Evolutionary conservation across 2,113 vertebrate genomes (phyloP).

Genomic region (Cygnus atratus): DNA sequence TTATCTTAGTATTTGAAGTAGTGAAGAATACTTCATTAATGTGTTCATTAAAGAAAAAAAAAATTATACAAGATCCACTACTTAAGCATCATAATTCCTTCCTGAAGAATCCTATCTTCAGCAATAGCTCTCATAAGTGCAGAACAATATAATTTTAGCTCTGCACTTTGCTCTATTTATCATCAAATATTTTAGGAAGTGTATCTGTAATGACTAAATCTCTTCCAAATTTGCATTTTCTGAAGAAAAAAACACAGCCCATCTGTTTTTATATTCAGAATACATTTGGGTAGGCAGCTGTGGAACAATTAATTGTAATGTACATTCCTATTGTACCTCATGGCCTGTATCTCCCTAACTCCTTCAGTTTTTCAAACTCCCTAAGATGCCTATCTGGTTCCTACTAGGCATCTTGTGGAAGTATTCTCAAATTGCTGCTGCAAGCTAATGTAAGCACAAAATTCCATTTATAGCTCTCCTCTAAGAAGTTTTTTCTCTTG

Average conservation of each 20-base stretch:
- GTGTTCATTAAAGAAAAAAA: neutral
- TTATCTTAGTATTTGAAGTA: neutral
- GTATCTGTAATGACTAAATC: neutral
- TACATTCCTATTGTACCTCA: neutral
- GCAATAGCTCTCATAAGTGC: neutral
- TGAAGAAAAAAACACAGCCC: neutral
- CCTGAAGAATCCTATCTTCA: neutral
- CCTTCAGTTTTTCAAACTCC: neutral
- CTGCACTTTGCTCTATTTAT: neutral
- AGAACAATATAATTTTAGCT: neutral
- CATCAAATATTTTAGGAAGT: neutral
- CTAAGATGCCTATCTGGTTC: neutral
- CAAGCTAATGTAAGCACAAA: neutral
- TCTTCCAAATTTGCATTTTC: neutral
- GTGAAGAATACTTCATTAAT: neutral
- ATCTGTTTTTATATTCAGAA: neutral
- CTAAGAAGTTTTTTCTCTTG: neutral
- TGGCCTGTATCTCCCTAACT: neutral
- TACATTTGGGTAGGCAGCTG: neutral
- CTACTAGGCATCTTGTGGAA: neutral
- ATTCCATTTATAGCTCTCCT: conserved; percentile 35
- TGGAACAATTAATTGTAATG: neutral
- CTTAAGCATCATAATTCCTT: neutral
- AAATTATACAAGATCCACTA: neutral
- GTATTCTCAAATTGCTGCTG: fast-evolving